Evolutionary conservation across 2,888 invertebrate genomes (phyloP).

Genomic region (Serripes groenlandicus): DNA sequence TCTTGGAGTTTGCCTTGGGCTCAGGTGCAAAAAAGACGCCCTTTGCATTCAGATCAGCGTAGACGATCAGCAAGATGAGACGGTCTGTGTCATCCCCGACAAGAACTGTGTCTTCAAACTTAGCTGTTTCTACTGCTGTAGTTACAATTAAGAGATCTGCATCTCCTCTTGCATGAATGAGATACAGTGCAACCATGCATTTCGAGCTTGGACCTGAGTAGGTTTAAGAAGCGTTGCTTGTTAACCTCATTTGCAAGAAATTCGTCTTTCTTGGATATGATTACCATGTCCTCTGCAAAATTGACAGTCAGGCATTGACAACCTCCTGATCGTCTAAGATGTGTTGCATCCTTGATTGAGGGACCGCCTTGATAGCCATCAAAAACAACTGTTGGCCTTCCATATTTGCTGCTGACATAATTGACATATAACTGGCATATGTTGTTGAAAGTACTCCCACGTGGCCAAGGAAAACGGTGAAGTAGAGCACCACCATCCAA

Average conservation of each 20-base stretch:
- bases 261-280: background rate
- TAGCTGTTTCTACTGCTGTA: background rate
- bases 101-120: background rate
- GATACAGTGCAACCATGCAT: background rate
- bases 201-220: background rate
- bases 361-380: constrained; percentile 24
- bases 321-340: constrained; percentile 1
- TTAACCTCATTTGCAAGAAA: background rate
- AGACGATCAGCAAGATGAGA: background rate
- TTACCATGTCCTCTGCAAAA: background rate
- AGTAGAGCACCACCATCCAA: constrained; percentile 58
- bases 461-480: constrained; percentile 54
- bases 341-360: constrained; percentile 16
- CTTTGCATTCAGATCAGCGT: background rate
- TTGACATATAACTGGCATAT: background rate
- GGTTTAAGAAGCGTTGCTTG: background rate
- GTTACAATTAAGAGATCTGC: background rate
- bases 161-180: background rate
- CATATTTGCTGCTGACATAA: background rate
- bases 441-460: constrained; percentile 36
- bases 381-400: constrained; percentile 18
- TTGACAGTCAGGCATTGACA: background rate
- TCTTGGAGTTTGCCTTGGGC: background rate
- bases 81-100: background rate
- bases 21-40: background rate